A percentile compares a stretch with the other conserved stretches of the same genome.
Evolutionary conservation across 2,888 invertebrate species (phyloP).

Genomic region (Chalcis sispes): DNA sequence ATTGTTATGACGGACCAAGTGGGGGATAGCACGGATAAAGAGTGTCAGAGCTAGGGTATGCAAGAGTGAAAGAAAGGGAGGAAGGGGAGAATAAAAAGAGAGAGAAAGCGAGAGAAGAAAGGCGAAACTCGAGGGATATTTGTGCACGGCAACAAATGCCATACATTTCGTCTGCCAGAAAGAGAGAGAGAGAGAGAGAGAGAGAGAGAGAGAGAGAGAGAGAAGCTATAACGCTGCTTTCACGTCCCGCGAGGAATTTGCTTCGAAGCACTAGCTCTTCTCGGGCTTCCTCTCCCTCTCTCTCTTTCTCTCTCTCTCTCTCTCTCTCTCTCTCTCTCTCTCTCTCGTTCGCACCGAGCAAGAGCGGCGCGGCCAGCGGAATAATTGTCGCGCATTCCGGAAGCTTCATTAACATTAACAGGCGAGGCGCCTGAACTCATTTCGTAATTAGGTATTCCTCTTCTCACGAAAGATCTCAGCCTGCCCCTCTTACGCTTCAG

Average conservation of each 20-base stretch:
- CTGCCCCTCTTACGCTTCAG: not conserved
- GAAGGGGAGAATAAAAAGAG: not conserved
- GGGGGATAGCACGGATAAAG: too few species aligned
- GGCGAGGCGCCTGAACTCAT: conserved; percentile 49
- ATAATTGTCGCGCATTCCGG: conserved; percentile 54
- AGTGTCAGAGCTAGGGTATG: not conserved
- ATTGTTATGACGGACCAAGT: not conserved
- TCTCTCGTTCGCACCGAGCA: not conserved
- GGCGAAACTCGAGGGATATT: conserved; percentile 20
- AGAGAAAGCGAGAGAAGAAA: not conserved
- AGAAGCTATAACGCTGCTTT: not conserved
- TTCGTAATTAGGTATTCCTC: conserved; percentile 59
- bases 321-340: not conserved
- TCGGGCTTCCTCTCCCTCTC: too few species aligned
- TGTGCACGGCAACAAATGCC: conserved; percentile 28
- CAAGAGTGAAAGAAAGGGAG: not conserved
- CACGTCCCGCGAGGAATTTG: conserved; percentile 32
- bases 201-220: not conserved
- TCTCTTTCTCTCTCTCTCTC: not conserved
- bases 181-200: not conserved
- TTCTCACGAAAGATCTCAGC: conserved; percentile 21
- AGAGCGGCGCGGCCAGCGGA: conserved; percentile 24
- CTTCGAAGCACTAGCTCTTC: not conserved
- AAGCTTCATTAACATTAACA: conserved; percentile 57
- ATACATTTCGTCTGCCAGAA: conserved; percentile 8